Evolutionary conservation across 2,888 invertebrate genomes (phyloP).

Genomic region (Dynastes hyllus): DNA sequence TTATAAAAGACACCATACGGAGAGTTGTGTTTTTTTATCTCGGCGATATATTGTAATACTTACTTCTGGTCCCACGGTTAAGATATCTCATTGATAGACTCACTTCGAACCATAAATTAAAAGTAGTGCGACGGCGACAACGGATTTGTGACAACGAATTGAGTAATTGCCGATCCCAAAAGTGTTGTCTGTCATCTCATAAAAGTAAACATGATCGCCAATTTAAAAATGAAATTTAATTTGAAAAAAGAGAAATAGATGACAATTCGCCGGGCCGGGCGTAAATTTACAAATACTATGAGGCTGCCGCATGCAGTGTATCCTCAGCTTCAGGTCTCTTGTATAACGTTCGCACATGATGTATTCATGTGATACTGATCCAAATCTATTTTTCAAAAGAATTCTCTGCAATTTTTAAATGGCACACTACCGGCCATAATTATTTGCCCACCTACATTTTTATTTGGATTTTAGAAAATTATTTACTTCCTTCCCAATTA

Average conservation of each 20-base stretch:
- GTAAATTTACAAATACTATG: too few species aligned
- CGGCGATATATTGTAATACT: neutral
- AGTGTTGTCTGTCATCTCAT: constrained; percentile 35
- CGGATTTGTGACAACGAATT: constrained; percentile 40
- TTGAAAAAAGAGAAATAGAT: constrained; percentile 22
- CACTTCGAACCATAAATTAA: constrained; percentile 27
- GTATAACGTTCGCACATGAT: too few species aligned
- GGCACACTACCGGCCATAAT: too few species aligned
- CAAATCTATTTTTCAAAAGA: too few species aligned
- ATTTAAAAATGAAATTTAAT: too few species aligned
- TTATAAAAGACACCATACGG: constrained; percentile 9
- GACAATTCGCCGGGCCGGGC: neutral
- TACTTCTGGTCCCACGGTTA: constrained; percentile 5
- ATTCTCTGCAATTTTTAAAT: too few species aligned
- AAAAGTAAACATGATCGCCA: constrained; percentile 27
- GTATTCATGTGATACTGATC: too few species aligned
- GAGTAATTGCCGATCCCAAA: constrained; percentile 38
- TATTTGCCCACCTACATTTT: too few species aligned
- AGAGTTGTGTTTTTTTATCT: constrained; percentile 22
- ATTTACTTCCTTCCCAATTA: too few species aligned
- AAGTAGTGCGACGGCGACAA: constrained; percentile 23
- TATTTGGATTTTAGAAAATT: too few species aligned
- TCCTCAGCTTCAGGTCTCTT: too few species aligned
- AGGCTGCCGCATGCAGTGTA: too few species aligned
- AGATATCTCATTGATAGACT: constrained; percentile 40